Conservation (phyloP, 2,113 vertebrate genomes). For the Cyanocitta stelleri region DNA sequence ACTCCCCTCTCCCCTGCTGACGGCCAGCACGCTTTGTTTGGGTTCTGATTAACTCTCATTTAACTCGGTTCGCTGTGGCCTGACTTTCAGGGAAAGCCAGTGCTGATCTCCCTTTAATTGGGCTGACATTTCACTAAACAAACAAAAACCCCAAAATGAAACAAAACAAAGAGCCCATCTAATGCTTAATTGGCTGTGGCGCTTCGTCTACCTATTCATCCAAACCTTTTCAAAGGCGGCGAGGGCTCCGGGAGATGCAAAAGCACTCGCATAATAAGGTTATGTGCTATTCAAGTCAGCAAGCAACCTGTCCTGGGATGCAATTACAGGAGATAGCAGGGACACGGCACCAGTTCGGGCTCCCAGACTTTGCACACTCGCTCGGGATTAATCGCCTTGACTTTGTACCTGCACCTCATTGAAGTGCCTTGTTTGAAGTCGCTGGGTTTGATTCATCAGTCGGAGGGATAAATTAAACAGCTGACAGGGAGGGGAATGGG, state of each 20-base stretch:
- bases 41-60: background rate
- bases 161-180: conserved; percentile 63
- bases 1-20: background rate
- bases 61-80: background rate
- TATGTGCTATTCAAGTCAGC: conserved; percentile 23
- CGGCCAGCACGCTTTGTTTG: background rate
- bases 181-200: conserved; percentile 54
- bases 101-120: conserved; percentile 63
- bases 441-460: background rate
- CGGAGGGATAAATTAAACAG: conserved; percentile 10
- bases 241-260: background rate
- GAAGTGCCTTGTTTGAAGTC: conserved; percentile 58
- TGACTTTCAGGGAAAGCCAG: background rate
- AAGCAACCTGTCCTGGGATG: conserved; percentile 35
- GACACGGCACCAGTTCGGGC: background rate
- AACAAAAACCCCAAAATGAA: conserved; percentile 62
- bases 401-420: conserved; percentile 44
- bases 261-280: conserved; percentile 53
- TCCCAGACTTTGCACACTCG: background rate
- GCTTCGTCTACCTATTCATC: conserved; percentile 23
- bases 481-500: background rate
- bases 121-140: conserved; percentile 73
- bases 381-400: background rate
- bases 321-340: background rate
- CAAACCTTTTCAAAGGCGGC: conserved; percentile 31